phyloP scores from a whole-genome alignment of 1,140 invertebrate genomes.

The Lamellibrachia luymesi region DNA sequence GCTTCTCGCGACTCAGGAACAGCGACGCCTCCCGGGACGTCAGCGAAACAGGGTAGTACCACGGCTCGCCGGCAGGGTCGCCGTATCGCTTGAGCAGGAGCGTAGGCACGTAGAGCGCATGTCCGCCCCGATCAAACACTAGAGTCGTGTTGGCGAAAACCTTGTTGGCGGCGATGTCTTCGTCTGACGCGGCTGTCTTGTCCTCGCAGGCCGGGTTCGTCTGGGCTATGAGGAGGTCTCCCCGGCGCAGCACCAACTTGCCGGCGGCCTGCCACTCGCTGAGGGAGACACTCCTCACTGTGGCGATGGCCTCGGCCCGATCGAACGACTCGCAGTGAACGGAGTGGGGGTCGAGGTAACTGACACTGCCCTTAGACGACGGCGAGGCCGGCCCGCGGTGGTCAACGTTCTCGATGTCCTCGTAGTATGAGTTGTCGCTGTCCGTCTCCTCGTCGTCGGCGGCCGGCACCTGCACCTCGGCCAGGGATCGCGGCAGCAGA shows the following conservation, averaged over 20 bases:
- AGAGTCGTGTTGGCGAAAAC: constrained; percentile 6
- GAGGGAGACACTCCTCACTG: neutral
- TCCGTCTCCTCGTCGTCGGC: neutral
- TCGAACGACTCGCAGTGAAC: constrained; percentile 5
- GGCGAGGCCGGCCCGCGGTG: neutral
- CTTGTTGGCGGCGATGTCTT: neutral
- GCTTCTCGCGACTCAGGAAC: constrained; percentile 25
- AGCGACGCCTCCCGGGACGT: constrained; percentile 24
- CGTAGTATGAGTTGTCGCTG: constrained; percentile 26
- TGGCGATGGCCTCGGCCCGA: neutral
- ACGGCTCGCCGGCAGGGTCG: constrained; percentile 25
- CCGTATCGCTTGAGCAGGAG: constrained; percentile 21
- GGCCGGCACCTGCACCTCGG: constrained; percentile 13
- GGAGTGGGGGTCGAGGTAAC: constrained; percentile 16
- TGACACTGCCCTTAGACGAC: neutral
- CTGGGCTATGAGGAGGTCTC: constrained; percentile 16
- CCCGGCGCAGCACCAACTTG: constrained; percentile 13
- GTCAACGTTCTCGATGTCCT: constrained; percentile 28
- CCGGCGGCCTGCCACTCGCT: constrained; percentile 3
- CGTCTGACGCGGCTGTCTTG: neutral
- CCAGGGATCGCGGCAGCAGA: neutral
- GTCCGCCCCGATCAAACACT: constrained; percentile 22
- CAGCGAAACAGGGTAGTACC: constrained; percentile 28
- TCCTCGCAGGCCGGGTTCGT: neutral
- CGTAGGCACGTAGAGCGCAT: constrained; percentile 22